These are phyloP conservation scores for Palythoa grandis DNA, from an alignment of 92 coral and sea anemone genomes.

Conservation along the genomic window DNA sequence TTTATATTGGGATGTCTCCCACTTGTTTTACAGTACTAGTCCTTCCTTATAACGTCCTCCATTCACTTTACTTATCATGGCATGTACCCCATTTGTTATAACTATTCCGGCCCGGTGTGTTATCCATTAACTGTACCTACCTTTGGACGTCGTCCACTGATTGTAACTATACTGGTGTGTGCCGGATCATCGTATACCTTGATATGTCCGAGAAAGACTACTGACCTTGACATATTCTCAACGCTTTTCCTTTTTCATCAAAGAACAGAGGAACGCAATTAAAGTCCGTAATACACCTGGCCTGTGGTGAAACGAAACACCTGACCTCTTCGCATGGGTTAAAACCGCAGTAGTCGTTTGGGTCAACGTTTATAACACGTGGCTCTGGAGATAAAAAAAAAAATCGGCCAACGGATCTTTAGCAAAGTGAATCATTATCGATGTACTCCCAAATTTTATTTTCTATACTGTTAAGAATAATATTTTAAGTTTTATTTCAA, in stretches of 20 bases:
- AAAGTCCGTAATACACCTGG: slow-evolving; percentile 68
- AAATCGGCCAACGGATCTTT: not conserved
- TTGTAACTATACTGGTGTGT: too few species aligned
- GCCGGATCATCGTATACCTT: not conserved
- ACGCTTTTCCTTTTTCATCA: slow-evolving; percentile 55
- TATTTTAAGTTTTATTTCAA: too few species aligned
- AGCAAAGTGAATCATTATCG: not conserved
- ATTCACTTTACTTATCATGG: too few species aligned
- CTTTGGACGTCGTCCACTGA: too few species aligned
- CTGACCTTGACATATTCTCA: slow-evolving; percentile 63
- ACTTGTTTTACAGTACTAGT: too few species aligned
- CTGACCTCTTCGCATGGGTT: slow-evolving; percentile 71
- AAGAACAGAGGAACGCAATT: slow-evolving; percentile 76
- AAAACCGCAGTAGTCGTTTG: slow-evolving; percentile 67
- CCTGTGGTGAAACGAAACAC: slow-evolving; percentile 58
- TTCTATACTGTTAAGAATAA: too few species aligned
- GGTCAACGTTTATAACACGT: slow-evolving; percentile 50
- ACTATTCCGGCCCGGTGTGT: too few species aligned
- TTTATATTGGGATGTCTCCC: too few species aligned
- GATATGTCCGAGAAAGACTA: not conserved
- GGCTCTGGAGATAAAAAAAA: slow-evolving; percentile 37
- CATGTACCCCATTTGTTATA: too few species aligned
- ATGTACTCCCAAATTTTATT: not conserved
- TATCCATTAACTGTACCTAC: too few species aligned
- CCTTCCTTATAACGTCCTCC: too few species aligned